Evolutionary conservation across 2,888 invertebrate species (phyloP).

Genomic region (Cyclophora punctaria): DNA sequence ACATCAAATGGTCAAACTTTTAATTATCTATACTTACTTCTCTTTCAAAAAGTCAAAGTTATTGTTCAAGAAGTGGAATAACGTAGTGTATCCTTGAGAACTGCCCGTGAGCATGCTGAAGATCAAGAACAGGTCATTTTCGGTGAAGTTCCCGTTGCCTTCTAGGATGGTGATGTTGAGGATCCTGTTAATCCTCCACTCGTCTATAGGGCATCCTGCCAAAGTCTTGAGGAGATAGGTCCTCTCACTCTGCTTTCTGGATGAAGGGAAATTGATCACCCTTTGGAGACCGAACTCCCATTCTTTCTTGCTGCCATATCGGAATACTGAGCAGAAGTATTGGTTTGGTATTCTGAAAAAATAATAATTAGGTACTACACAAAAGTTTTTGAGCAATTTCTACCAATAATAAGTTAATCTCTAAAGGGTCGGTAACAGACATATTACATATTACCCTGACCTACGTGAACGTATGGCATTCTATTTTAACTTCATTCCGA

Average conservation of each 20-base stretch:
- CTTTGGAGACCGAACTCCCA: constrained; percentile 89
- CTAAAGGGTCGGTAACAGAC: too few species aligned
- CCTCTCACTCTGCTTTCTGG: constrained; percentile 82
- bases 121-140: constrained; percentile 83
- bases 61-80: constrained; percentile 81
- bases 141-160: constrained; percentile 82
- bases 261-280: constrained; percentile 82
- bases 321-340: constrained; percentile 87
- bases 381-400: too few species aligned
- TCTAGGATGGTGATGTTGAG: constrained; percentile 82
- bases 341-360: constrained; percentile 80
- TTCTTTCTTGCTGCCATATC: constrained; percentile 85
- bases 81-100: constrained; percentile 80
- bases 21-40: constrained; percentile 61
- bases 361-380: too few species aligned
- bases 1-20: constrained; percentile 9
- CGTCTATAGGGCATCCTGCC: constrained; percentile 85
- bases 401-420: too few species aligned
- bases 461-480: too few species aligned
- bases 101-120: constrained; percentile 84
- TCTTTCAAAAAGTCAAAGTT: constrained; percentile 81
- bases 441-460: too few species aligned
- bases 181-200: constrained; percentile 77
- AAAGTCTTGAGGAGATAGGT: constrained; percentile 85
- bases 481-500: too few species aligned